Conservation (phyloP, 2,888 invertebrate species). For the Tipula helvola region DNA sequence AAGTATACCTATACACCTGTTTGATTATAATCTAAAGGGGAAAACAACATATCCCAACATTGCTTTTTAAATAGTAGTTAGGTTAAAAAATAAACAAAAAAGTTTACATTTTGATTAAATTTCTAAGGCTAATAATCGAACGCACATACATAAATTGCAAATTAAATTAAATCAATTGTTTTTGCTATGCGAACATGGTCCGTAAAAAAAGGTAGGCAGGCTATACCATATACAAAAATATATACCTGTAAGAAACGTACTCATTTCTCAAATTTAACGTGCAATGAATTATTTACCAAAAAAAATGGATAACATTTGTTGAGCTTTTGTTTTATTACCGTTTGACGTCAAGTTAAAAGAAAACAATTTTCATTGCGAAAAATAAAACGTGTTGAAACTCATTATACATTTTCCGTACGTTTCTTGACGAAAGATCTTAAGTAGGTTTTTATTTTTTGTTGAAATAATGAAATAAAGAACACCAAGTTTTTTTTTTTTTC, state of each 20-base stretch:
- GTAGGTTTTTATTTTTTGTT: neutral
- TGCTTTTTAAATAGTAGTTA: neutral
- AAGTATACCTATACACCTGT: neutral
- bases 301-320: neutral
- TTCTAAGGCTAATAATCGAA: neutral
- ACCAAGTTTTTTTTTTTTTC: neutral
- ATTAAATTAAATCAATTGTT: neutral
- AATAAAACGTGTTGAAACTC: neutral
- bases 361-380: neutral
- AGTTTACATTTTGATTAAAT: neutral
- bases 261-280: neutral
- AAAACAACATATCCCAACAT: neutral
- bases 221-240: too few species aligned
- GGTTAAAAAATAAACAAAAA: neutral
- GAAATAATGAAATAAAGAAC: neutral
- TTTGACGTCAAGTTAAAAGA: neutral
- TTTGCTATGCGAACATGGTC: neutral
- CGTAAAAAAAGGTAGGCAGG: too few species aligned
- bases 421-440: neutral
- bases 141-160: neutral
- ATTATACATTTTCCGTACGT: neutral
- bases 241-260: neutral
- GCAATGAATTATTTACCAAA: neutral
- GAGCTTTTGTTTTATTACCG: neutral
- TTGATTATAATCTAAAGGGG: neutral